Base-by-base conservation (phyloP, 2,113 vertebrate genomes). In the Tyto alba region DNA sequence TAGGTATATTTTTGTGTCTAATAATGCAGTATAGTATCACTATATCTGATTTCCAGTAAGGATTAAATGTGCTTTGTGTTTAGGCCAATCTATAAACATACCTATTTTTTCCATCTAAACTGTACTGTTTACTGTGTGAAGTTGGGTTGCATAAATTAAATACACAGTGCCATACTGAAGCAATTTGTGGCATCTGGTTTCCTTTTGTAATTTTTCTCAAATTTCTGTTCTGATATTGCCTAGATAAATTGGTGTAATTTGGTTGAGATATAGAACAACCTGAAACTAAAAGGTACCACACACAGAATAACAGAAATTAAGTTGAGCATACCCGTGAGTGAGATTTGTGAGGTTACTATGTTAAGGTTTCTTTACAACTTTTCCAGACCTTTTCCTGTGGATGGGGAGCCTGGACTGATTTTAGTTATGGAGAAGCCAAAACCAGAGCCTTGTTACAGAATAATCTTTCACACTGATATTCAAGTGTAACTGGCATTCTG, bases 251-350 rank as follows among this genome's bases (percentile, higher is more conserved):
- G 40, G 19, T 67, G 1, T 26, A 34, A 34, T 91, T 85, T 85
- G 32, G 6, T 29, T 75, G 38, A 80, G 10, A 53, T 60, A 1
- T 47, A 48, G 63, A 53, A 67, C 66, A 8, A 36, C 9, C 29
- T 3, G 0, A 18, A 71, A 38, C 8, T 48, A 29, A 81, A 84
- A 69, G 3, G 5, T 21, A 47, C 6, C 1, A 0, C 23, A 4
- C 0, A 1, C 3, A 50, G 9, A 32, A 4, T 56, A 52, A 32
- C 30, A 81, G n/a, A 73, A 57, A 47, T 71, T 3, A 38, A 21
- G 16, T 30, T 53, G 10, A 18, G 14, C 3, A 1, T 57, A 7
- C 1, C 2, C 25, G 3, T 20, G 29, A 59, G 41, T 38, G 55
- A 75, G 7, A 41, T 43, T 66, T 73, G 5, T 71, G 34, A 84